phyloP scores from a whole-genome alignment of 2,888 invertebrate genomes.

The Griposia aprilina region DNA sequence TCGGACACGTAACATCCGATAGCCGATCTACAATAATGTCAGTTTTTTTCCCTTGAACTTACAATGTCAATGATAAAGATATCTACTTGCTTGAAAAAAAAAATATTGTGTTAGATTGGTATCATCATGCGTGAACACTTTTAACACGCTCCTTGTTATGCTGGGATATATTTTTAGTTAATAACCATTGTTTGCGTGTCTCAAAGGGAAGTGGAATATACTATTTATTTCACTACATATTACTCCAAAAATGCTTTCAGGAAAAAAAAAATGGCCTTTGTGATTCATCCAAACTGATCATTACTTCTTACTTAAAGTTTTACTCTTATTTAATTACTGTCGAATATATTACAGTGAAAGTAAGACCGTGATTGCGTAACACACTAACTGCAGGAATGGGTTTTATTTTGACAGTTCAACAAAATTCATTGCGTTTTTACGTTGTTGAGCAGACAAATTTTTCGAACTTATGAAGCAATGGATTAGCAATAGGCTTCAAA shows the following conservation, averaged over 20 bases:
- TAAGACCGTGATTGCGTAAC: background rate
- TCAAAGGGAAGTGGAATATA: too few relatives aligned
- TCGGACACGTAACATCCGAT: slow-evolving; percentile 67
- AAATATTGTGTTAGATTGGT: slow-evolving; percentile 27
- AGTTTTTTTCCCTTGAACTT: slow-evolving; percentile 57
- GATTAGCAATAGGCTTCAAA: too few relatives aligned
- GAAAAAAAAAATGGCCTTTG: too few relatives aligned
- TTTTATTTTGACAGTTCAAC: too few relatives aligned
- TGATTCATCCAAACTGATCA: background rate
- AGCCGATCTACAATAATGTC: slow-evolving; percentile 60
- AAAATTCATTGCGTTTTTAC: too few relatives aligned
- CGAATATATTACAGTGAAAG: background rate
- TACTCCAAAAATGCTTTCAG: background rate
- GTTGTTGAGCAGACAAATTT: too few relatives aligned
- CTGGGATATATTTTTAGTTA: background rate
- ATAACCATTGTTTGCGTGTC: background rate
- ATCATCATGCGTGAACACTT: background rate
- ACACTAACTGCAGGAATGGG: too few relatives aligned
- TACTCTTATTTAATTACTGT: background rate
- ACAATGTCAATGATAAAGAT: slow-evolving; percentile 63
- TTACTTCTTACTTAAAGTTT: background rate
- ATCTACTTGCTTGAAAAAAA: slow-evolving; percentile 33
- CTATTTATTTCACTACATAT: background rate
- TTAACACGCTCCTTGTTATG: background rate
- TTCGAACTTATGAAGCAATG: too few relatives aligned